Evolutionary conservation across 2,113 vertebrate species (phyloP), one percentile per base, ranked within the genome.

Genomic region (Menura novaehollandiae): DNA sequence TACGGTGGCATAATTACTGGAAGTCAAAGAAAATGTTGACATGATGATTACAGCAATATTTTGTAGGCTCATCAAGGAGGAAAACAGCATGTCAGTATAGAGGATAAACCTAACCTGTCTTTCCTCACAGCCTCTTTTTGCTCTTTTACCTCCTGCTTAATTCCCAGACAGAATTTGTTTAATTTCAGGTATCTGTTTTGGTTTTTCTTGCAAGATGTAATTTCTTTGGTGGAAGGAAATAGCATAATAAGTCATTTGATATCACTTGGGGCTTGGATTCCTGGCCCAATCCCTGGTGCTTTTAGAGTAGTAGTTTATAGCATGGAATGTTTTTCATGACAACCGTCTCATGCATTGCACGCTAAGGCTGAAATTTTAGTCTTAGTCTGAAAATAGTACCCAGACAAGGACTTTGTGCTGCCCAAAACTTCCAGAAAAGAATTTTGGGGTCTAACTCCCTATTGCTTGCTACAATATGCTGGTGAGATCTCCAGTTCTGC

Each of bases 271-370:
- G 76, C 88, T 95, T 95, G 47, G 73, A 95, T 95, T 96, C 91
- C 79, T 97, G 95, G 93, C 95, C 92, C 85, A 89, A 56, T 87
- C 91, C 81, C 76, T 95, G 88, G 76, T 94, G 79, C 92, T 96
- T 94, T 95, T 75, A 96, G 90, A 94, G 77, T 84, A 93, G 88
- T 88, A 95, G 92, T 93, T 97, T 96, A 92, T 94, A 94, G 93
- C 1, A 10, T 92, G 93, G 95, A 95, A 93, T 94, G 93, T 97
- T 95, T 97, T 96, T 96, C 96, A 93, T 96, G 96, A 96, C 95
- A 95, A 94, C 95, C n/a, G 47, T 86, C 95, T 96, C 93, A 89
- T 13, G 88, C 93, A 28, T 92, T 93, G 93, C 93, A 93, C 67
- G 80, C 93, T 84, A 89, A 74, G 71, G 72, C 55, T 97, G 95